These are phyloP conservation scores for Hirtodrosophila duncani DNA, from an alignment of 2,888 invertebrate genomes.

Conservation along the genomic window DNA sequence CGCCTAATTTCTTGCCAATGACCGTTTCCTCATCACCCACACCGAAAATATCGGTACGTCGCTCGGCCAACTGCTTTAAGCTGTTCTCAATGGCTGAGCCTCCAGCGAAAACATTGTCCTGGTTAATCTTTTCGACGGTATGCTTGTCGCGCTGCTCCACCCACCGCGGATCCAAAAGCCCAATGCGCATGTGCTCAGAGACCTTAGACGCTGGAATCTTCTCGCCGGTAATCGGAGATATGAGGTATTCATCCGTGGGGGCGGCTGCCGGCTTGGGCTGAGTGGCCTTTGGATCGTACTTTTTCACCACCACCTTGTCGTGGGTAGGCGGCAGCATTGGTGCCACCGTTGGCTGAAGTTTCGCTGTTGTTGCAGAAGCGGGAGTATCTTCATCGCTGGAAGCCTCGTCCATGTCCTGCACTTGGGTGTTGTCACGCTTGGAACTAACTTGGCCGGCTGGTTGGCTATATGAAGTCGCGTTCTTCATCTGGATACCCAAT, in stretches of 20 bases:
- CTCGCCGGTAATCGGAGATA: constrained; percentile 99
- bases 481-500: constrained; percentile 77
- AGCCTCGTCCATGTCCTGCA: constrained; percentile 96
- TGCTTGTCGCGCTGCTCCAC: constrained; percentile 97
- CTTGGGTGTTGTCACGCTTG: constrained; percentile 81
- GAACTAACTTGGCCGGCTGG: constrained; percentile 48
- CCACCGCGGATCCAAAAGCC: constrained; percentile 97
- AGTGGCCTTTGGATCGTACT: constrained; percentile 96
- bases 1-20: constrained; percentile 98
- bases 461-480: constrained; percentile 77
- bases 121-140: constrained; percentile 94
- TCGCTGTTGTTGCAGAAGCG: constrained; percentile 72
- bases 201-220: constrained; percentile 98
- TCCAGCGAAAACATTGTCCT: constrained; percentile 83
- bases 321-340: constrained; percentile 91
- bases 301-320: constrained; percentile 96
- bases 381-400: constrained; percentile 85
- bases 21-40: constrained; percentile 99
- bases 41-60: constrained; percentile 99
- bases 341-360: constrained; percentile 73
- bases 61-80: constrained; percentile 96
- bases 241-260: constrained; percentile 91
- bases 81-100: constrained; percentile 96
- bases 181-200: constrained; percentile 98
- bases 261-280: constrained; percentile 82